Evolutionary conservation across 2,113 vertebrate genomes (phyloP).

Genomic region (Ovibos moschatus): DNA sequence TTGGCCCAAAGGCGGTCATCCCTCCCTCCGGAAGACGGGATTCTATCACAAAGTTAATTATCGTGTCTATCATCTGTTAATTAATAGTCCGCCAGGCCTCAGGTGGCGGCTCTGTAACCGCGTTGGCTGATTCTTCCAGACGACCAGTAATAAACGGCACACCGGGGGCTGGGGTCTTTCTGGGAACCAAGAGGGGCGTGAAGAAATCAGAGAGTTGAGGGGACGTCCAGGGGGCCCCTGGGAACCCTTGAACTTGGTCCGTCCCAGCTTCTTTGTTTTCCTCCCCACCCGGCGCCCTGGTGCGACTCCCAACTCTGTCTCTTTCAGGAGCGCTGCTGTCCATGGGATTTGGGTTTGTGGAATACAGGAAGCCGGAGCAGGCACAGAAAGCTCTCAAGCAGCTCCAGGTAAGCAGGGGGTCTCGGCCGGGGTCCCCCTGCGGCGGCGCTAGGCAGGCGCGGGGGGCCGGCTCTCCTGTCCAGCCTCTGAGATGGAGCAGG

Average conservation of each 20-base stretch:
- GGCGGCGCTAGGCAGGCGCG: rapidly evolving
- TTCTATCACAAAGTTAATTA: constrained; percentile 4
- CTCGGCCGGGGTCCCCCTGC: rapidly evolving
- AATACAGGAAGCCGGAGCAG: constrained; percentile 89
- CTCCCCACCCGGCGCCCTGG: rapidly evolving
- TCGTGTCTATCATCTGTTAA: background rate
- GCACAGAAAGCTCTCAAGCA: constrained; percentile 93
- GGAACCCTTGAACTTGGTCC: too few relatives aligned
- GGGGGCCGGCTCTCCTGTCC: rapidly evolving
- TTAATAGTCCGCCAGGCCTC: background rate
- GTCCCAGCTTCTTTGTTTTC: rapidly evolving
- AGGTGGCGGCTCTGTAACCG: background rate
- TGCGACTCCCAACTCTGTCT: background rate
- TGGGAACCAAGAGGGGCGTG: rapidly evolving
- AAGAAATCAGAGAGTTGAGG: background rate
- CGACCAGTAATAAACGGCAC: background rate
- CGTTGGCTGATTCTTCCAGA: background rate
- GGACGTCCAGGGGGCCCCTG: rapidly evolving
- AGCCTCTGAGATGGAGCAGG: background rate
- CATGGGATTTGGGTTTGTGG: constrained; percentile 98
- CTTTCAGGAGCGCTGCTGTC: constrained; percentile 87
- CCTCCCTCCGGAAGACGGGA: background rate
- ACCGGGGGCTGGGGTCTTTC: rapidly evolving
- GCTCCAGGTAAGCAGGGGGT: constrained; percentile 85
- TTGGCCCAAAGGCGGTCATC: background rate